Evolutionary conservation across 2,888 invertebrate genomes (phyloP), one percentile per base, ranked within the genome.

Genomic region (Orthonychiurus folsomi): DNA sequence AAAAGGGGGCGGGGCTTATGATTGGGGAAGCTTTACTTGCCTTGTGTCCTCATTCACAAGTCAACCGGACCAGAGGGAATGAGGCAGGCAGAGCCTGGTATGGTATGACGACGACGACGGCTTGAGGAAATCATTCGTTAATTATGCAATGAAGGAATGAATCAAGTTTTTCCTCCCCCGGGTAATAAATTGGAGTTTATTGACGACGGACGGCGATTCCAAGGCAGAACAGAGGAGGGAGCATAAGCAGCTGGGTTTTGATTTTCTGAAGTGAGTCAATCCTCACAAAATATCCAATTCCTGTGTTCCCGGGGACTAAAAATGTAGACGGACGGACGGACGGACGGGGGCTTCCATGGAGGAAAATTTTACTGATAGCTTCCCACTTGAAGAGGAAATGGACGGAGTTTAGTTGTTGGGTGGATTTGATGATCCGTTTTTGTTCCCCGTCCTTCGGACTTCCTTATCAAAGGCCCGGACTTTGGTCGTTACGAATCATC

Each of bases 41-140:
- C 15, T 37, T 15, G 15, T 37, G 37, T 37, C 37, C 37, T 37
- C 37, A 37, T 37, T 37, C 37, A 37, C 15, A 37, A 37, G 37
- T 37, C 37, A 9, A 37, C 5, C 37, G 5, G 37, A 37, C 37
- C 15, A 15, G 37, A 37, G 5, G 37, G 37, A 37, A 37, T 37
- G 37, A 37, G 15, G 15, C 15, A 15, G 37, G 5, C 9, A 15
- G 5, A 15, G 15, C 5, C 37, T 37, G 9, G 37, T 37, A 15
- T n/a, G n/a, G 15, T 9, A 15, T 37, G 37, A 37, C 37, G 37
- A n/a, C 37, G 37, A 37, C 9, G 37, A 37, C 37, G 9, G 3
- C 20, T 55, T 55, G 21, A 55, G 55, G 55, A 55, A 55, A 55
- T 55, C 21, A 55, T 55, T 55, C 25, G 21, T 55, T 55, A 55